Evolutionary conservation across 2,888 invertebrate genomes (phyloP).

Genomic region (Caenorhabditis panamensis): DNA sequence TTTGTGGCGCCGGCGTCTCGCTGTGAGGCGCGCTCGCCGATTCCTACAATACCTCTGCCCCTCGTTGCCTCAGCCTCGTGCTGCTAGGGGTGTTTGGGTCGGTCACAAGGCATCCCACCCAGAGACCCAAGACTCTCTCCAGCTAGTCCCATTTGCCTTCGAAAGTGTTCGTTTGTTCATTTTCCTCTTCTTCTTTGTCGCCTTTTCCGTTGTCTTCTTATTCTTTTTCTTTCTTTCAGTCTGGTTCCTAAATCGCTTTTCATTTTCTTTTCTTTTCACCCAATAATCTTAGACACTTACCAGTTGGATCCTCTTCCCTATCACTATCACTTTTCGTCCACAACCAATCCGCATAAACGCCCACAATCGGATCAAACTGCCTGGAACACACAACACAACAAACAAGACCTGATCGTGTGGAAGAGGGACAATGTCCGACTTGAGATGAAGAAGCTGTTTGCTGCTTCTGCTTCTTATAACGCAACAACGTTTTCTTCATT

Average conservation of each 20-base stretch:
- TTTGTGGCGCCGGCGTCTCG: conserved; percentile 58
- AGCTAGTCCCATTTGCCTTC: conserved; percentile 16
- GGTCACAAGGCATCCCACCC: conserved; percentile 61
- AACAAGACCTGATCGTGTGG: conserved; percentile 41
- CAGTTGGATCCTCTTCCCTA: background rate
- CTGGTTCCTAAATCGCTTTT: background rate
- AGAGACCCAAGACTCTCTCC: conserved; percentile 24
- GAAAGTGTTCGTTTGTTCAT: conserved; percentile 14
- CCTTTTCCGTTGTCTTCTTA: background rate
- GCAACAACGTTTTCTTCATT: conserved; percentile 22
- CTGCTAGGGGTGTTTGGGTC: conserved; percentile 56
- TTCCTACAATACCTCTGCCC: conserved; percentile 58
- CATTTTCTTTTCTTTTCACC: background rate
- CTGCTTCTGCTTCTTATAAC: conserved; percentile 11
- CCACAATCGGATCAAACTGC: conserved; percentile 39
- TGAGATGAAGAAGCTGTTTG: conserved; percentile 51
- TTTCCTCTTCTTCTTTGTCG: conserved; percentile 16
- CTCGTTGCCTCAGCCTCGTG: conserved; percentile 34
- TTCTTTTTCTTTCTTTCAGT: background rate
- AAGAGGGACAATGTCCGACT: conserved; percentile 51
- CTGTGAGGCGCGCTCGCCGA: conserved; percentile 48
- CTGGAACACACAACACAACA: conserved; percentile 36
- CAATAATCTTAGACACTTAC: background rate
- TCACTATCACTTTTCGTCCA: conserved; percentile 2
- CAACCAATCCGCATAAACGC: conserved; percentile 14